phyloP scores from a whole-genome alignment of 37 sponge, comb jelly and placozoan species.

The Axinella damicornis region DNA sequence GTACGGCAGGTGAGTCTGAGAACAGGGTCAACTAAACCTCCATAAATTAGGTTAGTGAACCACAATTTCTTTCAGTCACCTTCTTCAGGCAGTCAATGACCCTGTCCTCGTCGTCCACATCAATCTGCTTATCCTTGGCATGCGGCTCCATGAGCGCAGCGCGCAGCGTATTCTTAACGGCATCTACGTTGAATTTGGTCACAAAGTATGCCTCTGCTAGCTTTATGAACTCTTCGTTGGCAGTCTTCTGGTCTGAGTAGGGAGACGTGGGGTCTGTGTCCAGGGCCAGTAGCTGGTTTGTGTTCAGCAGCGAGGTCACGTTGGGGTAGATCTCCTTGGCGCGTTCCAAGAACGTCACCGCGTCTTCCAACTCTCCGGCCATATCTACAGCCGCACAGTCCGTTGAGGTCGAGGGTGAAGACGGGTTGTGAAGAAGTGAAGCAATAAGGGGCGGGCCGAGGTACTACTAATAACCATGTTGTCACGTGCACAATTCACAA shows the following conservation, averaged over 20 bases:
- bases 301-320: slow-evolving; percentile 10
- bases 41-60: too few species aligned
- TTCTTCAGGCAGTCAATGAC: slow-evolving; percentile 7
- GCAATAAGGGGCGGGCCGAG: too few species aligned
- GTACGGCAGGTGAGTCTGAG: too few species aligned
- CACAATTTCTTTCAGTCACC: background rate
- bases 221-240: slow-evolving; percentile 42
- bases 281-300: slow-evolving; percentile 12
- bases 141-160: slow-evolving; percentile 42
- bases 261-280: slow-evolving; percentile 17
- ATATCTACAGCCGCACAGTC: background rate
- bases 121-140: slow-evolving; percentile 18
- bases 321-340: slow-evolving; percentile 1
- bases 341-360: slow-evolving; percentile 30
- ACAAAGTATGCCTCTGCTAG: slow-evolving; percentile 33
- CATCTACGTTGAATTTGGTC: slow-evolving; percentile 3
- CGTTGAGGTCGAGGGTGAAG: too few species aligned
- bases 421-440: too few species aligned
- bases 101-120: slow-evolving; percentile 10
- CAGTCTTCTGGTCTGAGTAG: background rate
- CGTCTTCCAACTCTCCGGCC: slow-evolving; percentile 8
- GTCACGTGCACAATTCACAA: too few species aligned
- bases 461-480: too few species aligned
- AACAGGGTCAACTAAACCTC: too few species aligned
- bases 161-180: slow-evolving; percentile 15